Base-by-base conservation (phyloP, 1,140 invertebrate species). In the Aphidius gifuensis region DNA sequence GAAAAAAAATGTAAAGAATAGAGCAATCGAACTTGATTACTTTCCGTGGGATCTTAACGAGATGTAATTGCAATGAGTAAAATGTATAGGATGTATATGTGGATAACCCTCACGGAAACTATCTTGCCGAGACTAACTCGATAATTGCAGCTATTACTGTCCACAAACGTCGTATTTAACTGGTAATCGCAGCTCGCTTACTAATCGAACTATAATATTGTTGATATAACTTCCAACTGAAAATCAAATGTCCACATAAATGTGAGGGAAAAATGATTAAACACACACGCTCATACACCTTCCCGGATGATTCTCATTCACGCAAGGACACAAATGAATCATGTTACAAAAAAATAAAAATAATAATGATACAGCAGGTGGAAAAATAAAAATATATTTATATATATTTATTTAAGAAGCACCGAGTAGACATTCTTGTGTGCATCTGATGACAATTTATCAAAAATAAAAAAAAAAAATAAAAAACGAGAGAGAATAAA, bases 131-230 rank as follows among this genome's bases (percentile, higher is more conserved):
- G 40, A 61, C 63, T 64, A 61, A 67, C 61, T 57, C 61, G 65
- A 66, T 65, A 66, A 68, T 68, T 66, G 64, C 39, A 62, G 59
- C 64, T 63, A 67, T 67, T 67, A 63, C 58, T 57, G 58, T 63
- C 48, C 56, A 44, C 51, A 65, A 63, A 65, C 63, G 58, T 69
- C 70, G 69, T 69, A 73, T 73, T 74, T 71, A 74, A 70, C 71
- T 55, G 65, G 59, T 74, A 69, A 72, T 73, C 55, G 64, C 32
- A 46, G 59, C 65, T 72, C 65, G 69, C 66, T 69, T 70, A 66
- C 69, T 72, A 71, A 74, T 74, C 70, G 67, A 58, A 51, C 23
- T 9, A 48, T 53, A 40, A 43, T 21, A 21, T 38, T 8, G 44
- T 11, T 43, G 51, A 9, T 42, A n/a, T 9, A 44, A 16, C 56